Percentiles rank a stretch among this genome's conserved stretches.
phyloP scores from a whole-genome alignment of 2,888 invertebrate species.

The Aelia acuminata region DNA sequence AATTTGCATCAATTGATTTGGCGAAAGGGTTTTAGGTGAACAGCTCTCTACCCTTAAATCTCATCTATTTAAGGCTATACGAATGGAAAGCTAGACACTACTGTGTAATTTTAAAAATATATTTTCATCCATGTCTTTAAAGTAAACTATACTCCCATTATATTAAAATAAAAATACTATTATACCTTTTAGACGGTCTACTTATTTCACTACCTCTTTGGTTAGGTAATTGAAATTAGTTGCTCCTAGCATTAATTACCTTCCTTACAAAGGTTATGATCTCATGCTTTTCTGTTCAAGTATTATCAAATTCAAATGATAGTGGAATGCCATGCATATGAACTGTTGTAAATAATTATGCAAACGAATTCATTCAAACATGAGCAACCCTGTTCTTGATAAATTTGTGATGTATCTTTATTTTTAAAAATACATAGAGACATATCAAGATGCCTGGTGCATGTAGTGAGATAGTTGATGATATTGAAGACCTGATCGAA shows the following conservation, averaged over 20 bases:
- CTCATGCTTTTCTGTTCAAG: neutral
- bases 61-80: no score
- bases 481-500: conserved; percentile 88
- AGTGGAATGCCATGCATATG: neutral
- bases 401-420: neutral
- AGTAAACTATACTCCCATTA: no score
- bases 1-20: no score
- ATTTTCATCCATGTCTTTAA: no score
- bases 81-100: no score
- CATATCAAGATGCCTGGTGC: conserved; percentile 72
- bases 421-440: neutral
- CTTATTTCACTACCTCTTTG: neutral
- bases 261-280: neutral
- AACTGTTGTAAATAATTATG: neutral
- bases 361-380: neutral
- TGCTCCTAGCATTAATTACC: neutral
- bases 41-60: no score
- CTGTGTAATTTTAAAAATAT: no score
- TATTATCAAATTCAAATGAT: neutral
- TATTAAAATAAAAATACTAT: no score
- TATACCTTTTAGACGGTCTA: no score
- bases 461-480: conserved; percentile 81
- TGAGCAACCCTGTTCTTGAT: no score
- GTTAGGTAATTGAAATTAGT: neutral
- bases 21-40: no score